These are phyloP conservation scores for Lochmaea crataegi DNA, from an alignment of 2,888 invertebrate species.

Conservation along the genomic window DNA sequence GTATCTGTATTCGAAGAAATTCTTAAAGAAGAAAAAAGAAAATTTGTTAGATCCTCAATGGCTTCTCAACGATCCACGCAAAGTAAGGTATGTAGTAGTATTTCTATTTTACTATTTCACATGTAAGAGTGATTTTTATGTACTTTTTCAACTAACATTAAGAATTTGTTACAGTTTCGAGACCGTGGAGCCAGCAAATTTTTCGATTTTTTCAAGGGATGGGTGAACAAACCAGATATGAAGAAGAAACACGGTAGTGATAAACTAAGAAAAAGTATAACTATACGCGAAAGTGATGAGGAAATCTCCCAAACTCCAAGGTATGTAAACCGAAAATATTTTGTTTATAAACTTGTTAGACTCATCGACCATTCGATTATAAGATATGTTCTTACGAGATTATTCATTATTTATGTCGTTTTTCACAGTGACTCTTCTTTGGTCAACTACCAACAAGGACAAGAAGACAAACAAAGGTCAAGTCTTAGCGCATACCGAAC, in stretches of 20 bases:
- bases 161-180: neutral
- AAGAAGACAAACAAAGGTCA: neutral
- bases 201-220: slow-evolving; percentile 1
- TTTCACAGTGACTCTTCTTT: neutral
- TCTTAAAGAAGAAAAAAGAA: slow-evolving; percentile 23
- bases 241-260: neutral
- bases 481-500: neutral
- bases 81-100: neutral
- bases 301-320: neutral
- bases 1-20: slow-evolving; percentile 21
- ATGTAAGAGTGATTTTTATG: neutral
- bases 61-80: neutral
- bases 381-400: neutral
- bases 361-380: too few relatives aligned
- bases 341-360: neutral
- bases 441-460: neutral
- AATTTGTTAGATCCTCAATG: neutral
- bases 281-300: slow-evolving; percentile 4
- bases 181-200: slow-evolving; percentile 1
- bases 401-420: neutral
- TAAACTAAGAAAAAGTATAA: slow-evolving; percentile 3
- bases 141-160: neutral
- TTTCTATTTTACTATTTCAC: neutral
- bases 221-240: neutral
- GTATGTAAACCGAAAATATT: neutral